phyloP scores from a whole-genome alignment of 92 coral and sea anemone genomes.

The Porites lobata region DNA sequence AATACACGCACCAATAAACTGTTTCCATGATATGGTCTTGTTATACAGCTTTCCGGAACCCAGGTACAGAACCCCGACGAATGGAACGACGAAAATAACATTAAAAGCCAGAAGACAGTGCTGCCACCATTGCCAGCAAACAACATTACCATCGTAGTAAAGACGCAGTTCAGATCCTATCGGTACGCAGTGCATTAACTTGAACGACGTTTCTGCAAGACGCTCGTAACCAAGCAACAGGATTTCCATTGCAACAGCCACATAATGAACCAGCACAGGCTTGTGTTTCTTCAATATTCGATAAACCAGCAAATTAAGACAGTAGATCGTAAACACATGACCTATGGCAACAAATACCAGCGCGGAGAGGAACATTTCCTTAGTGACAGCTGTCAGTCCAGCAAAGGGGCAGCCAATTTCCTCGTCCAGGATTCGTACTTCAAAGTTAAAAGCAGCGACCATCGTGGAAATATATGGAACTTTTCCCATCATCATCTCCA shows the following conservation, averaged over 20 bases:
- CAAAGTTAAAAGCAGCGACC: constrained; percentile 54
- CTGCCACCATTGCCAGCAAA: constrained; percentile 82
- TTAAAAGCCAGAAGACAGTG: constrained; percentile 25
- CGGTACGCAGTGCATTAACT: constrained; percentile 54
- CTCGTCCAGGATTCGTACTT: constrained; percentile 37
- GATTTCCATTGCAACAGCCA: constrained; percentile 67
- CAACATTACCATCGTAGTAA: constrained; percentile 61
- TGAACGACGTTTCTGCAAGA: constrained; percentile 64
- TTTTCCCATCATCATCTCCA: background rate
- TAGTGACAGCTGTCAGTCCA: constrained; percentile 72
- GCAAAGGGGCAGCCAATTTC: constrained; percentile 79
- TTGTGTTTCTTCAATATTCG: constrained; percentile 5
- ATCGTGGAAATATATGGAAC: constrained; percentile 29
- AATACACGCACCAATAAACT: constrained; percentile 63
- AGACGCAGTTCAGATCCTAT: constrained; percentile 45
- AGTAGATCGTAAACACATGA: constrained; percentile 31
- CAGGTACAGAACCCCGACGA: constrained; percentile 38
- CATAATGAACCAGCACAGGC: constrained; percentile 47
- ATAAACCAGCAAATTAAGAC: constrained; percentile 31
- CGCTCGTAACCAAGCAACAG: constrained; percentile 74
- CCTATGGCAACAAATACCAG: constrained; percentile 49
- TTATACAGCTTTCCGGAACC: constrained; percentile 25
- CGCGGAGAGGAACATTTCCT: constrained; percentile 60
- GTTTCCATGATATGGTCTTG: constrained; percentile 34
- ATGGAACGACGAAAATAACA: constrained; percentile 32